Evolutionary conservation across 2,888 invertebrate species (phyloP).

Genomic region (Cryptophagus acutangulus): DNA sequence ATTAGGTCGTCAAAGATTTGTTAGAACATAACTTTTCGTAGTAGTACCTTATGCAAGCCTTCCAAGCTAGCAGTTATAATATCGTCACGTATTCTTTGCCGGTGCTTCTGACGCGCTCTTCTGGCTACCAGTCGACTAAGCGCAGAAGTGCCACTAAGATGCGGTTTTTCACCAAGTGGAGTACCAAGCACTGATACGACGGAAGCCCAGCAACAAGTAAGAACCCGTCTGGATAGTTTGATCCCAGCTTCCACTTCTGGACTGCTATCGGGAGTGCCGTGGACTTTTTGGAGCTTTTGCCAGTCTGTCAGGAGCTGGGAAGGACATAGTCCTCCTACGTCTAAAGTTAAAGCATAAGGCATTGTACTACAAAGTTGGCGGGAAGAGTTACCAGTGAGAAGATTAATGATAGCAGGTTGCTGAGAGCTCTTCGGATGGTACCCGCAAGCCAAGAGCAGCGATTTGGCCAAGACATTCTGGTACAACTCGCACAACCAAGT

Average conservation of each 20-base stretch:
- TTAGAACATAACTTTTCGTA: background rate
- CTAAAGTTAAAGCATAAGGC: conserved; percentile 46
- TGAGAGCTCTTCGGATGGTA: conserved; percentile 54
- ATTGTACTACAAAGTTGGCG: background rate
- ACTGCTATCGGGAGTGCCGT: conserved; percentile 60
- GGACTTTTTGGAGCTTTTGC: conserved; percentile 75
- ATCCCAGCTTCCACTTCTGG: conserved; percentile 75
- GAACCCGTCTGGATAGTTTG: conserved; percentile 68
- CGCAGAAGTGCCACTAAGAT: conserved; percentile 43
- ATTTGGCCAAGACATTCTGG: conserved; percentile 73
- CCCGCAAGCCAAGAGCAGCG: conserved; percentile 66
- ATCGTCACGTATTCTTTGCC: conserved; percentile 65
- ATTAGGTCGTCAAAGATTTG: background rate
- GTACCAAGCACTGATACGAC: conserved; percentile 84
- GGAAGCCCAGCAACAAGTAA: conserved; percentile 90
- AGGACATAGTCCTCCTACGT: conserved; percentile 78
- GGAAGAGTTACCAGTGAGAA: conserved; percentile 61
- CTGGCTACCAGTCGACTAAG: conserved; percentile 58
- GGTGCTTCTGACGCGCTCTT: conserved; percentile 50
- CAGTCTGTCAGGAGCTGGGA: conserved; percentile 84
- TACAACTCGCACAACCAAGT: conserved; percentile 92
- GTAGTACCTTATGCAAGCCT: conserved; percentile 77
- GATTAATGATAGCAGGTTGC: conserved; percentile 65
- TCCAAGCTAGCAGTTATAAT: conserved; percentile 81
- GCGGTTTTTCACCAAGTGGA: conserved; percentile 57